Evolutionary conservation across 2,888 invertebrate genomes (phyloP).

Genomic region (Rugalucina vietnamica): DNA sequence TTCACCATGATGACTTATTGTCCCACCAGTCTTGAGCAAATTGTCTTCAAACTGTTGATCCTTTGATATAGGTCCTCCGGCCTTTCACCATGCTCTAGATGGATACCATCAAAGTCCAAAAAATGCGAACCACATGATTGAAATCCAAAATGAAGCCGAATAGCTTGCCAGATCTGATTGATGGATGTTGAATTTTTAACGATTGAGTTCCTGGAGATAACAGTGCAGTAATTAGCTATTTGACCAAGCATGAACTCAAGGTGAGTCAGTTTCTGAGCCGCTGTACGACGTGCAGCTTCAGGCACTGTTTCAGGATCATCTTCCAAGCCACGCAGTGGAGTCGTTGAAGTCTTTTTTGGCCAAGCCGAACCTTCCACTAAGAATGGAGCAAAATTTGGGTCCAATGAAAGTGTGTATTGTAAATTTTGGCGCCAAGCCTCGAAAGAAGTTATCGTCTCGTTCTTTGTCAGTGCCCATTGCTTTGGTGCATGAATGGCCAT

Average conservation of each 20-base stretch:
- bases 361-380: slow-evolving; percentile 39
- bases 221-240: slow-evolving; percentile 56
- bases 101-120: slow-evolving; percentile 45
- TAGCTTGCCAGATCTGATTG: slow-evolving; percentile 47
- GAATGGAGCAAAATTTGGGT: slow-evolving; percentile 36
- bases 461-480: slow-evolving; percentile 29
- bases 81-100: slow-evolving; percentile 50
- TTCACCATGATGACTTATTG: slow-evolving; percentile 58
- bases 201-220: slow-evolving; percentile 47
- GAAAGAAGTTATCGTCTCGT: slow-evolving; percentile 36
- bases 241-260: slow-evolving; percentile 58
- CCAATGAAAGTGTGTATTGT: slow-evolving; percentile 28
- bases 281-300: slow-evolving; percentile 15
- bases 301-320: slow-evolving; percentile 30
- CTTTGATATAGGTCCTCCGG: slow-evolving; percentile 59
- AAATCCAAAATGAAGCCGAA: slow-evolving; percentile 53
- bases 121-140: slow-evolving; percentile 57
- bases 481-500: slow-evolving; percentile 20
- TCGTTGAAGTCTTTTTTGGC: slow-evolving; percentile 42
- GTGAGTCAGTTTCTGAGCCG: slow-evolving; percentile 38
- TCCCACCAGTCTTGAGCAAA: slow-evolving; percentile 24
- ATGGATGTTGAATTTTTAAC: slow-evolving; percentile 53
- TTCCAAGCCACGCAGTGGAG: slow-evolving; percentile 40
- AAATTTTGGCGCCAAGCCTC: slow-evolving; percentile 29
- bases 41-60: slow-evolving; percentile 61